These are phyloP conservation scores for Periphyllus acericola DNA, from an alignment of 2,888 invertebrate species.

Conservation along the genomic window DNA sequence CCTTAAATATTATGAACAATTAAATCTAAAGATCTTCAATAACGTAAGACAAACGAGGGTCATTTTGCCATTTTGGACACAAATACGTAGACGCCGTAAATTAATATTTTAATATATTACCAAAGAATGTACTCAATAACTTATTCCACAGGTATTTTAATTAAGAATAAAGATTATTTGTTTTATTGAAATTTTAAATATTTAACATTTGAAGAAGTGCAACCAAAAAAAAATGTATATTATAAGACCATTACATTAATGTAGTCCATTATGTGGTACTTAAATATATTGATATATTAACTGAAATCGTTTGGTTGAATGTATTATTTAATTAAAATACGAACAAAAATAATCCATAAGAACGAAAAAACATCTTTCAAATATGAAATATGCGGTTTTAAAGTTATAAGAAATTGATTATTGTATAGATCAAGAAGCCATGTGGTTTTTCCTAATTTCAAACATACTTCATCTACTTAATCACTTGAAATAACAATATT, in stretches of 20 bases:
- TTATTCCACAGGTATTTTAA: too few relatives aligned
- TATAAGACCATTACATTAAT: too few relatives aligned
- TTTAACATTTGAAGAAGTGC: too few relatives aligned
- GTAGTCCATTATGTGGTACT: too few relatives aligned
- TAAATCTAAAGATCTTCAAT: slow-evolving; percentile 10
- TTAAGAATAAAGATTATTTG: too few relatives aligned
- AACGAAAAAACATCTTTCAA: neutral
- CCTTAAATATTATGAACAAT: neutral
- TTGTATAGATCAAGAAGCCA: neutral
- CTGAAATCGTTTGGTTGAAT: too few relatives aligned
- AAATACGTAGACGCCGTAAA: neutral
- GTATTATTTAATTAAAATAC: too few relatives aligned
- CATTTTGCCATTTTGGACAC: slow-evolving; percentile 32
- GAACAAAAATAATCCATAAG: neutral
- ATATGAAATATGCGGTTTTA: neutral
- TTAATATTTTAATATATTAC: neutral
- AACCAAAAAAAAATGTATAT: too few relatives aligned
- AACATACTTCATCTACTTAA: neutral
- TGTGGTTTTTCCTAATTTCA: neutral
- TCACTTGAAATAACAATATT: neutral
- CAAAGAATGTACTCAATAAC: too few relatives aligned
- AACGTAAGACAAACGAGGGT: neutral
- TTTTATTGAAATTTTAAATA: too few relatives aligned
- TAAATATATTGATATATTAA: too few relatives aligned
- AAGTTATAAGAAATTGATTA: neutral